Conservation (phyloP, 2,888 invertebrate genomes). For the Phragmatobia fuliginosa region DNA sequence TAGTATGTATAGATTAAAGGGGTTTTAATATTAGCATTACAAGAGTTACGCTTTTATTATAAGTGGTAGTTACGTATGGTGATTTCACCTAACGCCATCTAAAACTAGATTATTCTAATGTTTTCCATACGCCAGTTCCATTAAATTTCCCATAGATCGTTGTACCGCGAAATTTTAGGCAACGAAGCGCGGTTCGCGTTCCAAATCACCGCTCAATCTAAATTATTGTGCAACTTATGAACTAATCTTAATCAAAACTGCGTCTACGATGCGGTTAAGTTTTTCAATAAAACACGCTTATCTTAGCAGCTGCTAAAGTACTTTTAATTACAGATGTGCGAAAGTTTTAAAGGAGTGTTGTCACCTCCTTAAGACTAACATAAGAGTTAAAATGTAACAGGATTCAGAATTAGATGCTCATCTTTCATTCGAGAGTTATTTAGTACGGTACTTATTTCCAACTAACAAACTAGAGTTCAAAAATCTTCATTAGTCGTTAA, state of each 20-base stretch:
- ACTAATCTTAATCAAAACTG: conserved; percentile 78
- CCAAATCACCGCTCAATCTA: conserved; percentile 78
- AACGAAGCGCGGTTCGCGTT: conserved; percentile 53
- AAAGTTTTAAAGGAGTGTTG: conserved; percentile 23
- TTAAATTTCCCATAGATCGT: conserved; percentile 34
- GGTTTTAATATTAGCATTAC: too few relatives aligned
- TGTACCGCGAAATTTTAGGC: conserved; percentile 66
- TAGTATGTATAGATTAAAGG: too few relatives aligned
- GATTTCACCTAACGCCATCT: too few relatives aligned
- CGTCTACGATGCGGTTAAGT: conserved; percentile 63
- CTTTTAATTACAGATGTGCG: conserved; percentile 41
- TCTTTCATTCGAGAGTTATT: background rate
- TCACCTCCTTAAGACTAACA: conserved; percentile 8
- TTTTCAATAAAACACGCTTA: conserved; percentile 84
- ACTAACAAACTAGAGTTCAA: too few relatives aligned
- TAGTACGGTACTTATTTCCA: too few relatives aligned
- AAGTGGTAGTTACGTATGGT: too few relatives aligned
- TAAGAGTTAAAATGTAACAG: conserved; percentile 5
- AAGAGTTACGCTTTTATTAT: too few relatives aligned
- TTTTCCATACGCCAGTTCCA: conserved; percentile 34
- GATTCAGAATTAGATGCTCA: background rate
- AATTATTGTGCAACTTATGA: conserved; percentile 81
- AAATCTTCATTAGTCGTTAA: too few relatives aligned
- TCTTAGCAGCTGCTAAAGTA: conserved; percentile 53
- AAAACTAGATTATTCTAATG: too few relatives aligned